Evolutionary conservation across 2,113 vertebrate species (phyloP).

Genomic region (Pelvicachromis taeniatus): DNA sequence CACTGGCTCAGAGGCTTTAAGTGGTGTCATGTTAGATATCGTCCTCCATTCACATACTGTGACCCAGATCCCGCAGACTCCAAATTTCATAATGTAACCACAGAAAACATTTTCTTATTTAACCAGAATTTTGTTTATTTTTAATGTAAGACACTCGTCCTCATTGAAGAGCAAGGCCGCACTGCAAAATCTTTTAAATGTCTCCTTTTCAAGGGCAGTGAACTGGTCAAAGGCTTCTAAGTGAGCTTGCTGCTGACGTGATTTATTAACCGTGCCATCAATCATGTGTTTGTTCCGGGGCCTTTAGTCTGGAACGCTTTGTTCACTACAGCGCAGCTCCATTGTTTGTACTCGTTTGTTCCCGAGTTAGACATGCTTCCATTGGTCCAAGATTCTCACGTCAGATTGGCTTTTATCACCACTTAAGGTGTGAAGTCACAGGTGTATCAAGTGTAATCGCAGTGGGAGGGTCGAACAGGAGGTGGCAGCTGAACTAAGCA

Average conservation of each 20-base stretch:
- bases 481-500: constrained; percentile 20
- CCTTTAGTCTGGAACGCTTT: constrained; percentile 12
- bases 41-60: constrained; percentile 46
- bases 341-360: not conserved
- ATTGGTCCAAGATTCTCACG: constrained; percentile 29
- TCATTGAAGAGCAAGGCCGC: not conserved
- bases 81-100: not conserved
- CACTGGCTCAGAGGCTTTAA: constrained; percentile 62
- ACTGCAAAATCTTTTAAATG: not conserved
- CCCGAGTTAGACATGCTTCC: not conserved
- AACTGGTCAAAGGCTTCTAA: not conserved
- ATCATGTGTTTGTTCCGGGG: constrained; percentile 20
- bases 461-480: not conserved
- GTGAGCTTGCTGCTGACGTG: not conserved
- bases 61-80: constrained; percentile 55
- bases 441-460: constrained; percentile 20
- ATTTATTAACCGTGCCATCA: constrained; percentile 22
- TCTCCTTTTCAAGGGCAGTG: not conserved
- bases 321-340: not conserved
- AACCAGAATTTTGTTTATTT: not conserved
- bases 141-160: not conserved
- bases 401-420: constrained; percentile 53
- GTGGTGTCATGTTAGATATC: constrained; percentile 65
- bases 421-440: constrained; percentile 57
- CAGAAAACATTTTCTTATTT: not conserved